Conservation (phyloP, 1,140 invertebrate species). For the Drosophila yakuba region DNA sequence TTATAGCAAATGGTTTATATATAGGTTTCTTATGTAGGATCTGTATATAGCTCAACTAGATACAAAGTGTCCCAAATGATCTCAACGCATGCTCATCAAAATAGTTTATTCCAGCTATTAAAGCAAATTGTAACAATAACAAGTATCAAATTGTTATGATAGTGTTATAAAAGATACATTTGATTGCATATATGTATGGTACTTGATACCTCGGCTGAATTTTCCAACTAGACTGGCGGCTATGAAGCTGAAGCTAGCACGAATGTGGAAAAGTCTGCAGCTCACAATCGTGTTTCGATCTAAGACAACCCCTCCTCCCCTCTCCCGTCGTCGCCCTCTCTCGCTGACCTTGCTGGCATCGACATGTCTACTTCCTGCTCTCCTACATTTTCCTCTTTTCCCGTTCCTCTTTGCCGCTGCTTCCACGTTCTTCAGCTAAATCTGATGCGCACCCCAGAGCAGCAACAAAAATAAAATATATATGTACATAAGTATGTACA, state of each 20-base stretch:
- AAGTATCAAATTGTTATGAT: too few relatives aligned
- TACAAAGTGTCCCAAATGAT: too few relatives aligned
- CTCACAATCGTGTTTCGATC: slow-evolving; percentile 1
- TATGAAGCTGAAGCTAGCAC: too few relatives aligned
- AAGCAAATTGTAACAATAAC: too few relatives aligned
- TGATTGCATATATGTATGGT: too few relatives aligned
- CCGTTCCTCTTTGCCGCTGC: slow-evolving; percentile 20
- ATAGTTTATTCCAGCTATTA: too few relatives aligned
- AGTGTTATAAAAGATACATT: too few relatives aligned
- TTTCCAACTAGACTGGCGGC: background rate
- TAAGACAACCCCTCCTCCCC: background rate
- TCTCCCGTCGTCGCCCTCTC: background rate
- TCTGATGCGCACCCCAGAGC: slow-evolving; percentile 60
- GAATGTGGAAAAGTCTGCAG: background rate
- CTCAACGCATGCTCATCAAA: too few relatives aligned
- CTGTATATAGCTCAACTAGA: too few relatives aligned
- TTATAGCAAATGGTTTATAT: too few relatives aligned
- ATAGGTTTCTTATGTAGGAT: too few relatives aligned
- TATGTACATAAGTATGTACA: background rate
- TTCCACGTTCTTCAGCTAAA: slow-evolving; percentile 41
- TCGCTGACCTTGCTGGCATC: slow-evolving; percentile 7
- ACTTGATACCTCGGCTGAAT: background rate
- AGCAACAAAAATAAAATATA: background rate
- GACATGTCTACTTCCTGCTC: slow-evolving; percentile 4
- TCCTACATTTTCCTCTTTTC: background rate